Evolutionary conservation across 1,140 invertebrate species (phyloP), one percentile per base, ranked within the genome.

Genomic region (Pachypsylla venusta): DNA sequence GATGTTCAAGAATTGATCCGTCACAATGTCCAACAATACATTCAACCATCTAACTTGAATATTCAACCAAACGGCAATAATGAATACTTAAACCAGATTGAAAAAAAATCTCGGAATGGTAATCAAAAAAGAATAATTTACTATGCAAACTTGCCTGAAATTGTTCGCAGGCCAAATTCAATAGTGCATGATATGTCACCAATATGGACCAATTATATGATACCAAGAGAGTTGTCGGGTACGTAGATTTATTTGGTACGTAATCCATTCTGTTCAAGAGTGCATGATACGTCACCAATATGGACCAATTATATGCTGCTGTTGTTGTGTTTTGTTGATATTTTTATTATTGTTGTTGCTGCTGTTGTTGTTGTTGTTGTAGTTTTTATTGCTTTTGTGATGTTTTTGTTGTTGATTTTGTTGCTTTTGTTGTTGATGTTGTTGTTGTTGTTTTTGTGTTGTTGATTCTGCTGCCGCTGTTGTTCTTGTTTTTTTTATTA

Each of bases 131-230:
- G 75, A 53, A 74, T 76, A 14, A 73, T 76, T 39, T 76, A 76
- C 56, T 76, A 76, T 30, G 74, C 74, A 0, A 74, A 70, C 0
- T 60, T 76, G 1, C 75, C 75, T 2, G 75, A 76, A 58, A 62
- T 76, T 20, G 69, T 71, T 1, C 64, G 74, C 2, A 70, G 73
- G 60, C 71, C 73, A 5, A 48, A 48, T 22, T 4, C 16, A 22
- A 10, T 35, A 35, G 16, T n/a, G 4, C 3, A 19, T 7, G n/a
- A 48, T 4, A 22, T 19, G n/a, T 48, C 42, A 5, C 42, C 42
- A 7, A 19, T 19, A n/a, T 48, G 42, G 42, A 48, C 42, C 42
- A 48, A 48, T 19, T 48, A 48, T n/a, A 5, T 48, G n/a, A 3
- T 48, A n/a, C 42, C 42, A 19, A n/a, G 42, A 22, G 42, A 48